Base-by-base conservation (phyloP, 1,140 invertebrate genomes). In the Tetramorium parvispinum region DNA sequence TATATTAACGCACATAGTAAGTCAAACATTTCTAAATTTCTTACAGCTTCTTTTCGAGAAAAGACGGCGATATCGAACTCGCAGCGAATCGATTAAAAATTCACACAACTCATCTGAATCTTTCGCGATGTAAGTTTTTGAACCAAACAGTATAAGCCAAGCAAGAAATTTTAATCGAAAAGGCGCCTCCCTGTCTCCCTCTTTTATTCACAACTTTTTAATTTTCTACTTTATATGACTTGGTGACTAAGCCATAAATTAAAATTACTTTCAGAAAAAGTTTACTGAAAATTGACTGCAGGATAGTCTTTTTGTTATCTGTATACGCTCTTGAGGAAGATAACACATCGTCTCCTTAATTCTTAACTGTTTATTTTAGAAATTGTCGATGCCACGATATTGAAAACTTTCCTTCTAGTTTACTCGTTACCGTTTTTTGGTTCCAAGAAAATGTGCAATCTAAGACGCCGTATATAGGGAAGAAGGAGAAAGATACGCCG, bases 181-280 rank as follows among this genome's bases (percentile, higher is more conserved):
- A n/a, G 24, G 8, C 16, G 16, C 13, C n/a, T 53, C 32, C 57
- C 21, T 49, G 40, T 49, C 65, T 5, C 21, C 27, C 43, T 24
- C n/a, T 68, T 40, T n/a, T n/a, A 51, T 79, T 65, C 61, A 27
- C 27, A 66, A 51, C 43, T 79, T 79, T 61, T 78, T 65, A 65
- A 78, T 78, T 78, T 66, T 37, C 76, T 51, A 51, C 59, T 51
- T 79, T 66, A 79, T 49, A 37, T 37, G 43, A 40, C 55, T 32
- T 21, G 11, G 40, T 43, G 55, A 77, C 55, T 78, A n/a, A 78
- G n/a, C 11, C 43, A 32, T 53, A 65, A 78, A 78, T 78, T 78
- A 43, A 78, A 78, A 78, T 65, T 37, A n/a, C 59, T 65, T 51
- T 65, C 18, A 49, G 43, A 21, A 7, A 79, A 79, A 66, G 7